Evolutionary conservation across 2,888 invertebrate species (phyloP), one percentile per base, ranked within the genome.

Genomic region (Thalpophila matura): DNA sequence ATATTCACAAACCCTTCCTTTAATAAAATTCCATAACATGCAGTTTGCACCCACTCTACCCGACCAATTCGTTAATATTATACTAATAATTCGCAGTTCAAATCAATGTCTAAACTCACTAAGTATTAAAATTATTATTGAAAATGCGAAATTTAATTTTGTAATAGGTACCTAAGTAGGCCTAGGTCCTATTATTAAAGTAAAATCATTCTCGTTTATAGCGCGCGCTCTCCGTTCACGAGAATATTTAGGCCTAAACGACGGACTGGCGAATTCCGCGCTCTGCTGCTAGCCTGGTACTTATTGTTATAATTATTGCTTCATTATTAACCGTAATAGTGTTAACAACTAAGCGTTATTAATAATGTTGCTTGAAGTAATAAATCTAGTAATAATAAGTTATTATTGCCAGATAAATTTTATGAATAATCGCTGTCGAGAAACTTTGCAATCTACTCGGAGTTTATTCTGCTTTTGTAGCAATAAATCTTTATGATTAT

Each of bases 241-340:
- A 51, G 40, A 38, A 56, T 73, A 79, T 85, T 84, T 85, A 85
- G 85, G 85, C 85, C 82, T 82, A 82, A 76, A 80, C 60, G 64
- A 55, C 63, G 71, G 55, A 43, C 51, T 35, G 53, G 70, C 62
- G 65, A 74, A 68, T 65, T 61, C 70, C 70, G 53, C 63, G 57
- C 54, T 16, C 46, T 73, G 65, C 80, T 89, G 88, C 12, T 74
- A 68, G 71, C 89, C 89, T 89, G 67, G 89, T 89, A 86, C 76
- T 57, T 68, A 67, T 75, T 74, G 71, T 77, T 83, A 74, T 70
- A 76, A 75, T 74, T 81, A 75, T 77, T 74, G 67, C 68, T 69
- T 58, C 50, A 78, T 72, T 74, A 69, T 61, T 50, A 47, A 37
- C 38, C 38, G 31, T 64, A 65, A 70, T 49, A 55, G 20, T 56